Evolutionary conservation across 1,140 invertebrate genomes (phyloP), one percentile per base, ranked within the genome.

Genomic region (Caenorhabditis inopinata): DNA sequence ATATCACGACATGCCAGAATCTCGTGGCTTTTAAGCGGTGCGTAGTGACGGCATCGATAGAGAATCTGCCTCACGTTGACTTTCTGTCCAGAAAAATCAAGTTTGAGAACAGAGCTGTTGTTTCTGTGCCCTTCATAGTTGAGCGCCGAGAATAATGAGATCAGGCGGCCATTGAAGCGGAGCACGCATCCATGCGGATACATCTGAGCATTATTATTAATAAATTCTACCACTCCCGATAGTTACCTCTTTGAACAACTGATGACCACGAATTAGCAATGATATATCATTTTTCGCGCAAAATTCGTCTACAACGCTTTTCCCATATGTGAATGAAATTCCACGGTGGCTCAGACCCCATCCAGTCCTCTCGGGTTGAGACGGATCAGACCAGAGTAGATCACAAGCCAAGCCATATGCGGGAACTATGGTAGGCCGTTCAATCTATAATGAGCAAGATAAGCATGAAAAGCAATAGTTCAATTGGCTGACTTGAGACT

Each of bases 361-460:
- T 2, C 74, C 75, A 16, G 18, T 68, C 12, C 38, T 46, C 16
- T 23, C 25, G 23, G 74, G 53, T 12, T 49, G 58, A n/a, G 74
- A 21, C 97, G 95, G 95, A 92, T 97, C 95, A 83, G 95, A 96
- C 97, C 96, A 98, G 73, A 98, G 92, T 79, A 99, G 92, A 91
- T 99, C 96, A 92, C 96, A 98, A 95, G 98, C 90, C 96, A 96
- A 91, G 98, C 96, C 85, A 95, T 97, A 85, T 0, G 84, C 75
- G 11, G 84, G 84, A 21, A 85, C 76, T 27, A 82, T 68, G 1
- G 21, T 14, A 7, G 84, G 84, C 35, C 84, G 78, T n/a, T 79
- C 48, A 29, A 83, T 83, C 82, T 83, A 16, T 23, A 78, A 47
- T n/a, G n/a, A n/a, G n/a, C n/a, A n/a, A n/a, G n/a, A n/a, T n/a